A percentile compares a stretch with the other conserved stretches of the same genome.
These are phyloP conservation scores for Xerus inauris DNA, from an alignment of 2,113 vertebrate species.

Conservation along the genomic window DNA sequence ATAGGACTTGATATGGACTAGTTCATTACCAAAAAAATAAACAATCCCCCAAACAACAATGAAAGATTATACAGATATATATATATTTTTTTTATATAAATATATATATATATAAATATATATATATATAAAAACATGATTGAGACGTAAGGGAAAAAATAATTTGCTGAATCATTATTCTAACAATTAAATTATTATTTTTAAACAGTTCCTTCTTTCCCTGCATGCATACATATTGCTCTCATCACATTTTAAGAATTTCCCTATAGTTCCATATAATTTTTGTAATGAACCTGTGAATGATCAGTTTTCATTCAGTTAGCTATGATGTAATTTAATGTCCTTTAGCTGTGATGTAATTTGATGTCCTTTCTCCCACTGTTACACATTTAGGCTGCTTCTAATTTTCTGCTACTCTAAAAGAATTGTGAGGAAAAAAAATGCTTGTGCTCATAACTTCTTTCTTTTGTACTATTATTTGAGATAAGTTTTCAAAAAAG, in stretches of 20 bases:
- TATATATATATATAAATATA: too few species aligned
- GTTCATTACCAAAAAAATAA: background rate
- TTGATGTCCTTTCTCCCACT: background rate
- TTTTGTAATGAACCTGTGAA: constrained; percentile 29
- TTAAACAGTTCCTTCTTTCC: background rate
- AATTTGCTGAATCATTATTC: background rate
- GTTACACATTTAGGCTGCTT: constrained; percentile 16
- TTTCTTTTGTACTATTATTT: background rate
- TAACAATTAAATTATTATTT: constrained; percentile 20
- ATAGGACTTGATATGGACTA: background rate
- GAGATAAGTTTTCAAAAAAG: constrained; percentile 26
- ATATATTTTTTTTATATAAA: too few species aligned
- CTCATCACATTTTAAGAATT: background rate
- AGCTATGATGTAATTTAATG: background rate
- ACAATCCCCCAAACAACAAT: background rate
- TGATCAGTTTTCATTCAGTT: background rate
- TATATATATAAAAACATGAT: background rate
- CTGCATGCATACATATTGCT: background rate
- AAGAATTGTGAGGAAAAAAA: background rate
- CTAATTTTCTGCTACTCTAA: constrained; percentile 11
- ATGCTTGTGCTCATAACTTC: background rate
- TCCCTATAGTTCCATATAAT: background rate
- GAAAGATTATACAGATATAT: too few species aligned
- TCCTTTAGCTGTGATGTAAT: background rate
- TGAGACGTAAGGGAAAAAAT: background rate